A percentile compares a stretch with the other conserved stretches of the same genome.
phyloP scores from a whole-genome alignment of 2,888 invertebrate species.

The Calliopum simillimum region DNA sequence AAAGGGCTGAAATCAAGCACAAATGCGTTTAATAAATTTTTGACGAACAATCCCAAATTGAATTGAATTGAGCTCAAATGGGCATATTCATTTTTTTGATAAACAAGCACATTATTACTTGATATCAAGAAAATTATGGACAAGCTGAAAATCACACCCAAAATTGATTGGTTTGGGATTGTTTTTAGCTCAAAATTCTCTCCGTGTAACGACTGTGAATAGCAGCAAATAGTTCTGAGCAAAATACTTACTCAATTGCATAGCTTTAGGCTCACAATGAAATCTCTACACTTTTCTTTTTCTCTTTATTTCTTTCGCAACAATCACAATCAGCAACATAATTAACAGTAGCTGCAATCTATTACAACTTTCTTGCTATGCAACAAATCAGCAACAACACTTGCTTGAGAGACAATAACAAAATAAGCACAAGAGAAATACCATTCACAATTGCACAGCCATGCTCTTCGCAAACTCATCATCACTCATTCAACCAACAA shows the following conservation, averaged over 20 bases:
- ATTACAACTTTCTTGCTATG: slow-evolving; percentile 11
- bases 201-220: slow-evolving; percentile 1
- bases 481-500: not conserved
- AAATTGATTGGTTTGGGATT: no score
- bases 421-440: not conserved
- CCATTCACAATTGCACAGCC: not conserved
- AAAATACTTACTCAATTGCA: not conserved
- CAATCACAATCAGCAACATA: not conserved
- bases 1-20: no score
- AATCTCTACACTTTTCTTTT: slow-evolving; percentile 30
- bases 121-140: no score
- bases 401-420: not conserved
- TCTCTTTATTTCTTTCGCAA: not conserved
- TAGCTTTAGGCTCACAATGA: slow-evolving; percentile 22
- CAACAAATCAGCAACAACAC: not conserved
- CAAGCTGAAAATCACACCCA: no score
- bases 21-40: no score
- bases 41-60: no score
- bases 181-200: no score
- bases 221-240: not conserved
- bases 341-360: not conserved
- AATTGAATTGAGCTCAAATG: no score
- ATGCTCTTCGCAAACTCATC: not conserved
- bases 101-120: no score
- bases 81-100: no score